A percentile compares a stretch with the other conserved stretches of the same genome.
phyloP scores from a whole-genome alignment of 1,140 invertebrate species.

The Zaprionus nigranus region DNA sequence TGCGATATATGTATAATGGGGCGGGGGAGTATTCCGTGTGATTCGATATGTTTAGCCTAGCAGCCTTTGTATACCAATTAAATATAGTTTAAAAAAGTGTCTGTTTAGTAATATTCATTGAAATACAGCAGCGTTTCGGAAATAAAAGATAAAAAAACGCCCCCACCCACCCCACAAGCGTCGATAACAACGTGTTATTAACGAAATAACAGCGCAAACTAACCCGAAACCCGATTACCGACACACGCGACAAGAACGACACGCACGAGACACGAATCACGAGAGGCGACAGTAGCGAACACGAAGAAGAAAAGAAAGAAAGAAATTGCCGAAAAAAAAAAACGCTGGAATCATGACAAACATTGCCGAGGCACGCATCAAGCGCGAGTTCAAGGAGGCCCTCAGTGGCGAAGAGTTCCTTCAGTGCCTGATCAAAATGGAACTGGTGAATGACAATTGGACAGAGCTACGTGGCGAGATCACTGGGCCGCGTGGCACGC shows the following conservation, averaged over 20 bases:
- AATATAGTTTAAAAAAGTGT: conserved; percentile 6
- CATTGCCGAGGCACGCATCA: conserved; percentile 96
- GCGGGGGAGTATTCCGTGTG: neutral
- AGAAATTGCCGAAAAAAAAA: neutral
- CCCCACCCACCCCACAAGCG: neutral
- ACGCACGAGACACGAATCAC: neutral
- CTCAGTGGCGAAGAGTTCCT: conserved; percentile 97
- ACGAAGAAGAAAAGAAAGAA: neutral
- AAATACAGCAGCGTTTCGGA: conserved; percentile 17
- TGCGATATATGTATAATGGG: neutral
- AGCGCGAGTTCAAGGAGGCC: conserved; percentile 98
- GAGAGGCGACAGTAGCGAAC: neutral
- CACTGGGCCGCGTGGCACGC: conserved; percentile 96
- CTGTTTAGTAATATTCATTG: conserved; percentile 19
- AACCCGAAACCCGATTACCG: neutral
- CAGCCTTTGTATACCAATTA: neutral
- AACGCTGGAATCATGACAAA: conserved; percentile 91
- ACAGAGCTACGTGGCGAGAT: conserved; percentile 96
- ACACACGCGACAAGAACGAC: neutral
- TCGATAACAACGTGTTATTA: neutral
- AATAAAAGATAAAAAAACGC: conserved; percentile 17
- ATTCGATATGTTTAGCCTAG: conserved; percentile 2
- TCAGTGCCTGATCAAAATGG: conserved; percentile 95
- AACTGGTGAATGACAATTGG: conserved; percentile 94
- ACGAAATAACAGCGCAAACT: neutral